Evolutionary conservation across 2,797 vertebrate species (phyloP).

Genomic region (Syncerus caffer): DNA sequence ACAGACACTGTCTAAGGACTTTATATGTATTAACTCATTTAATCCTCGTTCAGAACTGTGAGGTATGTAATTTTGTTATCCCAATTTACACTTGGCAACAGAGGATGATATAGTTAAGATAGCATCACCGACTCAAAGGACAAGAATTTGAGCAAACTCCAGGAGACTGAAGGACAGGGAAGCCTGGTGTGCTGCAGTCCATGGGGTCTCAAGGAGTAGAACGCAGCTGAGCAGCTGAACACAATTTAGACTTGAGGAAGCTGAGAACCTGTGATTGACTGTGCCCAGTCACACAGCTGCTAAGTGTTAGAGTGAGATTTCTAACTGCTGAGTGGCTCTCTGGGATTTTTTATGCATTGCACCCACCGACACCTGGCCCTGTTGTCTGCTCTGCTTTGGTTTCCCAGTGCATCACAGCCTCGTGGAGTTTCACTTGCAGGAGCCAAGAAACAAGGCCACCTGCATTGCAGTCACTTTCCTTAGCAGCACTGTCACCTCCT

Average conservation of each 20-base stretch:
- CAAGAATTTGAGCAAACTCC: background rate
- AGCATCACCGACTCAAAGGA: background rate
- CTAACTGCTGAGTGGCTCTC: background rate
- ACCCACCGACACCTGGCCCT: background rate
- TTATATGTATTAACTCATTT: background rate
- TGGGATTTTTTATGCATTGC: background rate
- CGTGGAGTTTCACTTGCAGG: slow-evolving; percentile 81
- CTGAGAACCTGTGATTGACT: background rate
- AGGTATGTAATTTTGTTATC: background rate
- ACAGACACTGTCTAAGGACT: background rate
- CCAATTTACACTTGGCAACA: background rate
- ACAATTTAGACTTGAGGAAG: background rate
- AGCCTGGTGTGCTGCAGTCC: background rate
- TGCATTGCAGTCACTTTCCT: slow-evolving; percentile 79
- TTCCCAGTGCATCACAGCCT: slow-evolving; percentile 82
- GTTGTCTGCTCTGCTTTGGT: slow-evolving; percentile 40
- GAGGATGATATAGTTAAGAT: background rate
- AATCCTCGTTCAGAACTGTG: background rate
- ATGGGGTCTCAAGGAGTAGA: background rate
- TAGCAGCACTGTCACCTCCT: slow-evolving; percentile 72
- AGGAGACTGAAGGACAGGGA: background rate
- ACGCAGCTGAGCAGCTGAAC: background rate
- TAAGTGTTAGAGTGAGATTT: background rate
- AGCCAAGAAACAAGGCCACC: slow-evolving; percentile 73
- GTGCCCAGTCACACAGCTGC: background rate